phyloP scores from a whole-genome alignment of 2,888 invertebrate genomes.

The Eilema caniola region DNA sequence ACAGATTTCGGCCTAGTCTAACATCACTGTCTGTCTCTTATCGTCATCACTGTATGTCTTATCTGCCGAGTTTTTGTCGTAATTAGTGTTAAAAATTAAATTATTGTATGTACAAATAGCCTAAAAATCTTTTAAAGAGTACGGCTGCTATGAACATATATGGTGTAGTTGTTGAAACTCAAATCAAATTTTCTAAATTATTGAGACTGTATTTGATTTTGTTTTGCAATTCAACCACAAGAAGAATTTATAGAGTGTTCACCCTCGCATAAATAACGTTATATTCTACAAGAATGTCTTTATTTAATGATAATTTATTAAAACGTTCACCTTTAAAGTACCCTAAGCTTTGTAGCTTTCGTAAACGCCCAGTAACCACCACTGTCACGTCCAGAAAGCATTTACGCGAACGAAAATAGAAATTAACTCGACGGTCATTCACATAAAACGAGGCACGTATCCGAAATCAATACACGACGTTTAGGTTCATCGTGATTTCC shows the following conservation, averaged over 20 bases:
- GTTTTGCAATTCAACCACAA: neutral
- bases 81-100: too few relatives aligned
- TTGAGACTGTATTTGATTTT: slow-evolving; percentile 14
- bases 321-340: slow-evolving; percentile 34
- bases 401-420: slow-evolving; percentile 58
- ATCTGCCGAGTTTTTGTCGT: too few relatives aligned
- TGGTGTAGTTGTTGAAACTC: slow-evolving; percentile 25
- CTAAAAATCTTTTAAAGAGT: too few relatives aligned
- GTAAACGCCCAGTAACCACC: slow-evolving; percentile 52
- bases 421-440: slow-evolving; percentile 59
- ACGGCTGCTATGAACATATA: slow-evolving; percentile 16
- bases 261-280: slow-evolving; percentile 24
- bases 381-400: slow-evolving; percentile 57
- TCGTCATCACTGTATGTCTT: too few relatives aligned
- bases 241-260: neutral
- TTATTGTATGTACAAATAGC: too few relatives aligned
- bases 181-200: slow-evolving; percentile 16
- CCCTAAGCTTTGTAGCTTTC: slow-evolving; percentile 30
- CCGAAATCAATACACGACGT: slow-evolving; percentile 60
- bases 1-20: too few relatives aligned
- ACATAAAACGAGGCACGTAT: slow-evolving; percentile 59
- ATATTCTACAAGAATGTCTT: slow-evolving; percentile 21
- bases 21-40: too few relatives aligned
- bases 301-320: slow-evolving; percentile 37
- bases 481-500: slow-evolving; percentile 48